These are phyloP conservation scores for Mus caroli DNA, from an alignment of 2,797 vertebrate species.

Conservation along the genomic window DNA sequence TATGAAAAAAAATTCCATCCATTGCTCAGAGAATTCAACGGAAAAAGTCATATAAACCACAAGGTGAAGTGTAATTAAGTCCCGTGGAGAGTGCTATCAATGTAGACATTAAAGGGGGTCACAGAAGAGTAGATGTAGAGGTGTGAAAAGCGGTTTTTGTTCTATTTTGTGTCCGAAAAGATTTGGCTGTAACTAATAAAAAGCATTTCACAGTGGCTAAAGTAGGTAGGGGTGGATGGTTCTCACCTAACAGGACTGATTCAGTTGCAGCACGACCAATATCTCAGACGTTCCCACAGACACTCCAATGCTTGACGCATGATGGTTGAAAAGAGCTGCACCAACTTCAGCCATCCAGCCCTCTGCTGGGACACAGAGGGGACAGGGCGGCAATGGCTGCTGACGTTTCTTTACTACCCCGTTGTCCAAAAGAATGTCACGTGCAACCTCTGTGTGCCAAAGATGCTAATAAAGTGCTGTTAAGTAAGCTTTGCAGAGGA, in stretches of 20 bases:
- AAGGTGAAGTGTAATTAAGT: not conserved
- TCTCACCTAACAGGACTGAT: not conserved
- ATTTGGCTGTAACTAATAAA: conserved; percentile 39
- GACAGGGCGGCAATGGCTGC: too few species aligned
- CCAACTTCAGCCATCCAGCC: not conserved
- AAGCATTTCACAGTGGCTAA: not conserved
- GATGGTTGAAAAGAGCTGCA: not conserved
- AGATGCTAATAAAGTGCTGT: not conserved
- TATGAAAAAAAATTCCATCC: conserved; percentile 12
- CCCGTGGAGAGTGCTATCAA: not conserved
- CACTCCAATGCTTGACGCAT: not conserved
- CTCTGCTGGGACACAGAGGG: not conserved
- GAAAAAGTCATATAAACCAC: not conserved
- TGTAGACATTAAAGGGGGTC: not conserved
- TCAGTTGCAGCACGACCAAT: not conserved
- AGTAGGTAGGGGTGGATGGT: not conserved
- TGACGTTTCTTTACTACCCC: not conserved
- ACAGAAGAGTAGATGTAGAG: not conserved
- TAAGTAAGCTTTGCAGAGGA: conserved; percentile 28
- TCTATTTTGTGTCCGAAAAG: conserved; percentile 42
- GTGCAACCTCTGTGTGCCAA: not conserved
- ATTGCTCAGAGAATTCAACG: not conserved
- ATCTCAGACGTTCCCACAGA: not conserved
- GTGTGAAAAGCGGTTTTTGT: not conserved
- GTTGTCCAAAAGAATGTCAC: not conserved